phyloP scores from a whole-genome alignment of 2,113 vertebrate species.

The Catharus minimus region DNA sequence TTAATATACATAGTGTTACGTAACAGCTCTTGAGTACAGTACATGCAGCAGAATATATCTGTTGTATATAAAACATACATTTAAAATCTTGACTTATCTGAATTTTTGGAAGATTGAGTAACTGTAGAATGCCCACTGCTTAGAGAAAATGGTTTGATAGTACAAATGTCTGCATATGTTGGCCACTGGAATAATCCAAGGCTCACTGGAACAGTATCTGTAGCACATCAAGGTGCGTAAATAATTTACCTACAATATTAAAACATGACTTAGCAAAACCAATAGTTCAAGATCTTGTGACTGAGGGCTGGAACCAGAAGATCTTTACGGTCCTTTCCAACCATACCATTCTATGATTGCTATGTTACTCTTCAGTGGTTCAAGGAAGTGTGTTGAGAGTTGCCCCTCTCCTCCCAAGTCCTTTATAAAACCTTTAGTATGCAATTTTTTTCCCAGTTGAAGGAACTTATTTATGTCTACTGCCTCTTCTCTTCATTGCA shows the following conservation, averaged over 20 bases:
- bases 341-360: conserved; percentile 51
- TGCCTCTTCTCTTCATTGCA: conserved; percentile 98
- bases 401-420: conserved; percentile 17
- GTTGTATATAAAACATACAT: conserved; percentile 81
- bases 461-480: conserved; percentile 89
- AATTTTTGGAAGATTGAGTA: conserved; percentile 76
- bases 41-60: conserved; percentile 81
- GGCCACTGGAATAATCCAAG: conserved; percentile 77
- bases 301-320: neutral
- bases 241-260: conserved; percentile 81
- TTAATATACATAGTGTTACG: conserved; percentile 79
- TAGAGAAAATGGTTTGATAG: conserved; percentile 77
- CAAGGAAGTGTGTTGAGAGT: conserved; percentile 38
- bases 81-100: conserved; percentile 70
- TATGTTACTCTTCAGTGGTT: conserved; percentile 66
- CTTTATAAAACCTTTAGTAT: conserved; percentile 60
- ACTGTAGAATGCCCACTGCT: conserved; percentile 77
- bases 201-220: conserved; percentile 74
- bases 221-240: conserved; percentile 76
- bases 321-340: neutral
- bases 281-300: conserved; percentile 71
- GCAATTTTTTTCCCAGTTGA: neutral
- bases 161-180: conserved; percentile 77
- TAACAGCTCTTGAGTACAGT: conserved; percentile 81
- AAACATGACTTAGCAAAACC: conserved; percentile 77